Conservation (phyloP, 2,113 vertebrate genomes). For the Eretmochelys imbricata region DNA sequence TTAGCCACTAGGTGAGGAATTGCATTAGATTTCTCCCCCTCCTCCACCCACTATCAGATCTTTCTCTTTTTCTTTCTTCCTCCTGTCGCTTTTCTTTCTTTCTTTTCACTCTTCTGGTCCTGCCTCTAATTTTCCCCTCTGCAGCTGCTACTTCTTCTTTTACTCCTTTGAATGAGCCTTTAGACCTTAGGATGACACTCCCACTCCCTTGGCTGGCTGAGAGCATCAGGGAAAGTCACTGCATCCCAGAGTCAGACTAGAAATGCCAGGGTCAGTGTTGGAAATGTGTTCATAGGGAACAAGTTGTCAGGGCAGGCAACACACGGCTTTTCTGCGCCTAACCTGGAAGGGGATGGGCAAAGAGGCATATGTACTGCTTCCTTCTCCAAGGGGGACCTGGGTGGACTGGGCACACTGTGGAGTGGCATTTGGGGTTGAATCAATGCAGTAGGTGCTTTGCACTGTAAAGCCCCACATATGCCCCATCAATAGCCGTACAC, state of each 20-base stretch:
- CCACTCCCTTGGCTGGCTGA: not conserved
- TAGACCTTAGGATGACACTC: not conserved
- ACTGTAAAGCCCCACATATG: not conserved
- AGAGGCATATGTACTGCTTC: not conserved
- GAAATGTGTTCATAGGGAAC: not conserved
- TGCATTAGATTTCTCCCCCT: not conserved
- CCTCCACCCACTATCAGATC: not conserved
- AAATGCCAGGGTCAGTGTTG: not conserved
- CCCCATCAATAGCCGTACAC: not conserved
- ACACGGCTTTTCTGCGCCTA: not conserved
- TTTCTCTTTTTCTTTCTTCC: not conserved
- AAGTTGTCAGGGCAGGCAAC: not conserved
- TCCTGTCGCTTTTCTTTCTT: not conserved
- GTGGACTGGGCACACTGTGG: not conserved
- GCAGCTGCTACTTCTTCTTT: not conserved
- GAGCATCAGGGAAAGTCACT: not conserved
- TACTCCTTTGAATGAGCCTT: not conserved
- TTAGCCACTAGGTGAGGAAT: constrained; percentile 1
- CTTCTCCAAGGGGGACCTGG: not conserved
- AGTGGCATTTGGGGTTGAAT: not conserved
- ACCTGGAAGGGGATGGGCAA: not conserved
- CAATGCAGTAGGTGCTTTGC: not conserved
- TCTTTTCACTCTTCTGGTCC: not conserved
- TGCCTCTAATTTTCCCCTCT: not conserved
- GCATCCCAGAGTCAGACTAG: not conserved